Evolutionary conservation across 2,797 vertebrate genomes (phyloP), one percentile per base, ranked within the genome.

Genomic region (Sphenodon punctatus): DNA sequence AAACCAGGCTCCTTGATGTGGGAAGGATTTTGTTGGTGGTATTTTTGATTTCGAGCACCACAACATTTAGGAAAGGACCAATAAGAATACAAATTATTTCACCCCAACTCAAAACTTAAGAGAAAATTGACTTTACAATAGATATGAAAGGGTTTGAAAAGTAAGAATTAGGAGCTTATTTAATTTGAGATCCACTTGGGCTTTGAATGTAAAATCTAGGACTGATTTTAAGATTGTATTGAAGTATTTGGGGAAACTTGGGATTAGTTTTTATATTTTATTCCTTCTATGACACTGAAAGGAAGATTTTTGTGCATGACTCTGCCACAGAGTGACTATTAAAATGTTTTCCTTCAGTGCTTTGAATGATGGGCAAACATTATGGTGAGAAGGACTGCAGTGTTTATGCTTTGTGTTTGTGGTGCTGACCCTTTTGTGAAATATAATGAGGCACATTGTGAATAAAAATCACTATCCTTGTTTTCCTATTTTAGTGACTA

Each of bases 331-430:
- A 16, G 48, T 64, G 32, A 66, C 65, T 67, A 36, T 77, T 65
- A n/a, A 38, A n/a, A n/a, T 72, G 23, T 34, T 67, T 85, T 86
- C 51, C 65, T 67, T 36, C 36, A 25, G 58, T 70, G 58, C 58
- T 88, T 90, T 88, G 87, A 88, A 86, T 65, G 83, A 55, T 53
- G 58, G 61, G 41, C 20, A 73, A 55, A 58, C 34, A 64, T 7
- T 72, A 61, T n/a, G 66, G 30, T 77, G 64, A 72, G n/a, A 42
- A 46, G 32, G 38, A 88, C 23, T 72, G 75, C 20, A 61, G 48
- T 85, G 80, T 6, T 53, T 82, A 59, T 65, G 39, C 36, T 61
- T 72, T 7, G 3, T 77, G 17, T 83, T 83, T 68, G 10, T 63
- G 72, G n/a, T n/a, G 65, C 3, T 39, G 15, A 12, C 30, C 80